phyloP scores from a whole-genome alignment of 2,113 vertebrate species.

The Channa maculata region DNA sequence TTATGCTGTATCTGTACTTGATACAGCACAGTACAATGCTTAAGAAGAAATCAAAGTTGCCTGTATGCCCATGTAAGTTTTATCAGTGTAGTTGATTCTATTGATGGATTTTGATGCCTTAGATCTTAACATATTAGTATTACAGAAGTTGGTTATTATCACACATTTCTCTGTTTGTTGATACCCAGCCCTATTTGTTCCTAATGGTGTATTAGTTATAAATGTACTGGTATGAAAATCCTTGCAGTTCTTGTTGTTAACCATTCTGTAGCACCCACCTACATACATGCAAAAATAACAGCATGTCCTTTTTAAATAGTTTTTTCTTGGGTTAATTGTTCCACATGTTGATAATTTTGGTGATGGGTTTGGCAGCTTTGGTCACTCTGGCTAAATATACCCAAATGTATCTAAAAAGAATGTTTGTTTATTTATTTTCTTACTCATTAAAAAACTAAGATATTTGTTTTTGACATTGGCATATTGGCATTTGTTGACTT shows the following conservation, averaged over 20 bases:
- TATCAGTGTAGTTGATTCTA: not conserved
- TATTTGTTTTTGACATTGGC: no score
- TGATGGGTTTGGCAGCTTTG: slow-evolving; percentile 23
- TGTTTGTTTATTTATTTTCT: no score
- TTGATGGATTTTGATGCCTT: not conserved
- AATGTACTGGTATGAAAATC: slow-evolving; percentile 30
- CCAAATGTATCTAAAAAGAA: no score
- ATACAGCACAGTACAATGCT: not conserved
- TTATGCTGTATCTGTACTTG: not conserved
- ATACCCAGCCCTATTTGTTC: slow-evolving; percentile 58
- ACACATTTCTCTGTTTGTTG: slow-evolving; percentile 10
- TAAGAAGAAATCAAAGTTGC: not conserved
- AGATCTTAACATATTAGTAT: not conserved
- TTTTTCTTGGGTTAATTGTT: slow-evolving; percentile 22
- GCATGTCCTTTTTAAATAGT: slow-evolving; percentile 49
- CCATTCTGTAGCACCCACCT: slow-evolving; percentile 44
- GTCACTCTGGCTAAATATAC: slow-evolving; percentile 12
- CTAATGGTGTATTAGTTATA: slow-evolving; percentile 50
- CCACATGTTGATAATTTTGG: slow-evolving; percentile 18
- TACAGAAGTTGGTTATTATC: not conserved
- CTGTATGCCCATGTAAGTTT: not conserved
- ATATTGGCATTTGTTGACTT: no score
- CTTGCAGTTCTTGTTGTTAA: slow-evolving; percentile 17
- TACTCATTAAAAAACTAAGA: no score
- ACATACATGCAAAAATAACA: slow-evolving; percentile 44